phyloP scores from a whole-genome alignment of 2,797 vertebrate species.

The Alcedo atthis region DNA sequence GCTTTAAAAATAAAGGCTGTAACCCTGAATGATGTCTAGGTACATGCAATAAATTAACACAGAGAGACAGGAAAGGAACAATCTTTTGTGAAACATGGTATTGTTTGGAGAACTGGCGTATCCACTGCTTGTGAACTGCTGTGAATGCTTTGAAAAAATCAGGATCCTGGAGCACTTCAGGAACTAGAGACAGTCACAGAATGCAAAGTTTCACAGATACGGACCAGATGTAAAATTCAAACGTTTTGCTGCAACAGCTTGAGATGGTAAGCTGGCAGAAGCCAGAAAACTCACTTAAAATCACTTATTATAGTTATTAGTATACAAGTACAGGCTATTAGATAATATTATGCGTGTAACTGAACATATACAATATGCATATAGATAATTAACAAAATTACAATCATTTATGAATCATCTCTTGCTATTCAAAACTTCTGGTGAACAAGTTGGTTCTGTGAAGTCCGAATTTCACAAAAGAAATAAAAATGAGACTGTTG shows the following conservation, averaged over 20 bases:
- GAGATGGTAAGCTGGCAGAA: background rate
- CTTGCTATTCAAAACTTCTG: background rate
- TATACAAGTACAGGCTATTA: background rate
- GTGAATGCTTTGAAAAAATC: background rate
- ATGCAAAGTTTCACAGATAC: background rate
- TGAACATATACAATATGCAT: rapidly evolving
- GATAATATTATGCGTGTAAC: background rate
- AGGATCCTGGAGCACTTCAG: background rate
- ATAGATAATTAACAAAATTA: background rate
- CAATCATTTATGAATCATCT: background rate
- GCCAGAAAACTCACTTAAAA: background rate
- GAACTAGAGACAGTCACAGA: background rate
- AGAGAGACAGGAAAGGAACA: background rate
- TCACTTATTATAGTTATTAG: background rate
- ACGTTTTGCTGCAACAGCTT: background rate
- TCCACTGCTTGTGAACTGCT: background rate
- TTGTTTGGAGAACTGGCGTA: background rate
- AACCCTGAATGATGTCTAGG: background rate
- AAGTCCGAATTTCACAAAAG: background rate
- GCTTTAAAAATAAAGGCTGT: background rate
- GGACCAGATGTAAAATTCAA: background rate
- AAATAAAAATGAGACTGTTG: background rate
- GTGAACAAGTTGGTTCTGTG: background rate
- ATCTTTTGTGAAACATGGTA: background rate
- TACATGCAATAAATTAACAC: background rate